Evolutionary conservation across 1,140 invertebrate genomes (phyloP), one percentile per base, ranked within the genome.

Genomic region (Drosophila bifasciata): DNA sequence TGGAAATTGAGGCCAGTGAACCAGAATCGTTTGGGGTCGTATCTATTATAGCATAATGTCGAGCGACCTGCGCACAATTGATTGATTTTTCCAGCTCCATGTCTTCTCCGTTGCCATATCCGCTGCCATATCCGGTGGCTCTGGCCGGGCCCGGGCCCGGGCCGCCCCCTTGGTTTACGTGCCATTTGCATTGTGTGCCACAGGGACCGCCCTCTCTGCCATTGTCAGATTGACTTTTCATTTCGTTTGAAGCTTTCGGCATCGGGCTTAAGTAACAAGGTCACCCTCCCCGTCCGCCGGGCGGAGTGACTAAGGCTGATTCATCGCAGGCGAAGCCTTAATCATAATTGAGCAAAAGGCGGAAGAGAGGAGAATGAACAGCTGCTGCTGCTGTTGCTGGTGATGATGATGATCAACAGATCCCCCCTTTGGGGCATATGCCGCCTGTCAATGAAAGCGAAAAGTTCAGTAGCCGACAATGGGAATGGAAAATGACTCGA

Each of bases 401-500:
- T 13, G 32, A 45, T 43, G 71, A 23, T 57, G 61, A 79, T 67
- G 61, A 68, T 79, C 64, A 60, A 64, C 32, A 36, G 32, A 36
- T 74, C 61, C 44, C 5, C 21, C 49, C 64, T 32, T 15, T 0
- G 36, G 58, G 48, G 39, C 40, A 36, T 9, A 39, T 8, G 19
- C 21, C 41, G 46, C 49, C 40, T 64, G 32, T 25, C 44, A 28
- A 62, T 63, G 63, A 83, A 84, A 79, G 76, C 67, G 55, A 85
- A 84, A 80, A 85, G 80, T 84, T 84, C 80, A 84, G 45, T 52
- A 79, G 79, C 66, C 79, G 53, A 52, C 63, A 49, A 62, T n/a
- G 57, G 64, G 19, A 75, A 48, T 55, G 28, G 39, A 40, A 13
- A 17, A 57, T 63, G 41, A 52, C 32, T 32, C 28, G 43, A n/a